Evolutionary conservation across 2,113 vertebrate genomes (phyloP).

Genomic region (Oplegnathus fasciatus): DNA sequence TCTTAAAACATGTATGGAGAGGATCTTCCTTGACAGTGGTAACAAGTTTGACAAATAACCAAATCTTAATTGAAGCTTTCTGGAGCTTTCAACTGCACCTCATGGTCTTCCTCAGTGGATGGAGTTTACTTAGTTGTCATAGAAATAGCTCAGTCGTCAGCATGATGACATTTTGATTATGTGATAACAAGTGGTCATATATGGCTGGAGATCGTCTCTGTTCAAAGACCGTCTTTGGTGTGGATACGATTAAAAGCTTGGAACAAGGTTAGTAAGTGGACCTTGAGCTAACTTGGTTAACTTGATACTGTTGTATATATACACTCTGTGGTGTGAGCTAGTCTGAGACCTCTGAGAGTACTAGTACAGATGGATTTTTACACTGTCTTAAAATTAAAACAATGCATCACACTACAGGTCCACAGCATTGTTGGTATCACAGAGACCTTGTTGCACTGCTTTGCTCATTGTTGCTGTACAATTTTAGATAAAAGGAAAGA

Average conservation of each 20-base stretch:
- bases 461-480: neutral
- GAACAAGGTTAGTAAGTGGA: no score
- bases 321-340: neutral
- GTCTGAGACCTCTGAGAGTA: neutral
- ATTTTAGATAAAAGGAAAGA: neutral
- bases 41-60: no score
- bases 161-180: neutral
- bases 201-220: neutral
- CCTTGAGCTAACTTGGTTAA: no score
- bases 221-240: neutral
- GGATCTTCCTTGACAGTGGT: neutral
- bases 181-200: neutral
- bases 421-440: neutral
- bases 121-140: neutral
- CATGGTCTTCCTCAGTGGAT: neutral
- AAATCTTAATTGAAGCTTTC: neutral
- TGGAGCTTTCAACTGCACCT: neutral
- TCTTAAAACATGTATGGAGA: neutral
- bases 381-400: neutral
- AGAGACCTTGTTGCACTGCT: neutral
- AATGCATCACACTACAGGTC: neutral
- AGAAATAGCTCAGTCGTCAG: neutral
- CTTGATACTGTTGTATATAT: neutral
- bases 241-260: neutral
- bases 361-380: neutral